These are phyloP conservation scores for Uria lomvia DNA, from an alignment of 2,113 vertebrate genomes.

Conservation along the genomic window DNA sequence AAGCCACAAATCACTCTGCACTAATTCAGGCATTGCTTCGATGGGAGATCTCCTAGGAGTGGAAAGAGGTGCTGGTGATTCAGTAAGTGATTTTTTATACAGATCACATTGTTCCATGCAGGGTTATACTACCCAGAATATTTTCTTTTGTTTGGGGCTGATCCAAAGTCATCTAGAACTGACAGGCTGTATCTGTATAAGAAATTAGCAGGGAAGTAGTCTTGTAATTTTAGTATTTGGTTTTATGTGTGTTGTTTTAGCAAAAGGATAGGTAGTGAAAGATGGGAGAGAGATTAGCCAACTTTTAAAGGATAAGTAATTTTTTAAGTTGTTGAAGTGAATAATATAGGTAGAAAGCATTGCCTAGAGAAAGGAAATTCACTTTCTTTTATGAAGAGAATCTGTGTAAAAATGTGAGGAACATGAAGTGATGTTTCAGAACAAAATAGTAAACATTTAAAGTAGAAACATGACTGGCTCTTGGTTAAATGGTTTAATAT, in stretches of 20 bases:
- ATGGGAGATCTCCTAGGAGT: slow-evolving; percentile 33
- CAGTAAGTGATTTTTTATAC: slow-evolving; percentile 54
- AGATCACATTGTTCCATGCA: slow-evolving; percentile 41
- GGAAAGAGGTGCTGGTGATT: slow-evolving; percentile 41
- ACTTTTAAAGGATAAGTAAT: slow-evolving; percentile 10
- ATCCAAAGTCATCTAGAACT: slow-evolving; percentile 50
- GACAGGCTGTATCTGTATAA: slow-evolving; percentile 30
- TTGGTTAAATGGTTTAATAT: background rate
- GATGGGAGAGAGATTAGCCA: slow-evolving; percentile 33
- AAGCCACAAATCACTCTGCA: slow-evolving; percentile 56
- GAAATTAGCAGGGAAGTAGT: slow-evolving; percentile 48
- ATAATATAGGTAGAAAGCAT: background rate
- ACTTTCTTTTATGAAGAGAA: background rate
- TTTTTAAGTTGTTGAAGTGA: slow-evolving; percentile 2
- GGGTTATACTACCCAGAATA: slow-evolving; percentile 31
- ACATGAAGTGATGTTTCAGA: background rate
- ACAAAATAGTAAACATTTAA: background rate
- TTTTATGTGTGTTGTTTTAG: slow-evolving; percentile 61
- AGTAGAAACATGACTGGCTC: background rate
- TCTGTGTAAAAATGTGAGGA: background rate
- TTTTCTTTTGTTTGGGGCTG: slow-evolving; percentile 38
- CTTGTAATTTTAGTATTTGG: slow-evolving; percentile 18
- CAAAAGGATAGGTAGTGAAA: slow-evolving; percentile 46
- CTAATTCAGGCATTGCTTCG: slow-evolving; percentile 45
- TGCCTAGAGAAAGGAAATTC: background rate